Base-by-base conservation (phyloP, 1,140 invertebrate genomes). In the Aporrectodea caliginosa region DNA sequence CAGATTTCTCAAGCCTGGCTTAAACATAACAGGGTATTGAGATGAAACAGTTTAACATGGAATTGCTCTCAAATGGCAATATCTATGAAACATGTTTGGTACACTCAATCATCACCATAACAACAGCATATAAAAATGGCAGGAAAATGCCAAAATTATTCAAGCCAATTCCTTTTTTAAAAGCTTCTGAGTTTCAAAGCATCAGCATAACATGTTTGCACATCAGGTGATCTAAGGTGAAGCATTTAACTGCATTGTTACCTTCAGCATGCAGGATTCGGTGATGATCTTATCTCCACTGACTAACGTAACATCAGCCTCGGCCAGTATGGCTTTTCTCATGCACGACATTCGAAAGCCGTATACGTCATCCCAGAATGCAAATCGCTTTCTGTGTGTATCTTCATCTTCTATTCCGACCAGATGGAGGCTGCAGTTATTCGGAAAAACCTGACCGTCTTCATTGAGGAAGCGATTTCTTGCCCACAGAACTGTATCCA, bases 321-420 rank as follows among this genome's bases (percentile, higher is more conserved):
- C 87, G 70, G 83, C 80, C 1, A 85, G 73, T 1, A 88, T 85
- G 1, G 83, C 82, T 2, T 79, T 79, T 74, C 85, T 87, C 85
- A 88, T 87, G 82, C 87, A 88, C 16, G 79, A 84, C 87, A 88
- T 88, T 33, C 84, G 84, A 79, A 87, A 87, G 0, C 87, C 87
- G 81, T 88, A 88, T 0, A 88, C 87, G 83, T 88, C 83, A 75
- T 88, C 85, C 87, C 87, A 88, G 81, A 83, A 88, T n/a, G 75
- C 80, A 29, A 87, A 79, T 77, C 85, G 82, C 35, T 82, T 81
- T 16, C 82, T 74, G 35, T 85, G 80, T 30, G 87, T 73, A 12
- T 85, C 82, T 69, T 58, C 33, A 80, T 88, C 86, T 80, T 81
- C 81, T 14, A 86, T 74, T 6, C 82, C 86, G 74, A 80, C 83